A percentile compares a stretch with the other conserved stretches of the same genome.
phyloP scores from a whole-genome alignment of 2,797 vertebrate genomes.

The Acanthurus lineatus region DNA sequence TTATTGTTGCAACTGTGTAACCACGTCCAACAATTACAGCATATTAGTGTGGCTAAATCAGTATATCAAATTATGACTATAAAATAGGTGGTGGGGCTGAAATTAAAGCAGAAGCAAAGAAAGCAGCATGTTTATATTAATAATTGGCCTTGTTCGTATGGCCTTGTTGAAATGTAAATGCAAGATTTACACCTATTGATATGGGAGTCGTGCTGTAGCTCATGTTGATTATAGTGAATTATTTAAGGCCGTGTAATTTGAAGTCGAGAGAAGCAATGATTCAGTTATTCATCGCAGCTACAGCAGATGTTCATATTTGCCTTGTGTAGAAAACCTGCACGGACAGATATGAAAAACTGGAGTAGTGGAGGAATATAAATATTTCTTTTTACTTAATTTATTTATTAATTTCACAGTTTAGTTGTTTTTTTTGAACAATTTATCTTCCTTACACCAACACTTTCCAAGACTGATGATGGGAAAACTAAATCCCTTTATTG shows the following conservation, averaged over 20 bases:
- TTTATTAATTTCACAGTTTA: neutral
- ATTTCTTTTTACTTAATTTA: neutral
- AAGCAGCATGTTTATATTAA: slow-evolving; percentile 51
- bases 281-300: slow-evolving; percentile 33
- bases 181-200: slow-evolving; percentile 45
- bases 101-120: slow-evolving; percentile 37
- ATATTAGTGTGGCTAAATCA: slow-evolving; percentile 43
- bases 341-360: neutral
- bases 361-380: neutral
- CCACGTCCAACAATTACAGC: slow-evolving; percentile 35
- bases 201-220: slow-evolving; percentile 16
- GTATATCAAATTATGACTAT: slow-evolving; percentile 44
- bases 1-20: slow-evolving; percentile 40
- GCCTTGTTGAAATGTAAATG: slow-evolving; percentile 67
- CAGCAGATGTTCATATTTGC: slow-evolving; percentile 49
- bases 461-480: neutral
- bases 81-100: slow-evolving; percentile 28
- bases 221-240: slow-evolving; percentile 53
- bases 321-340: slow-evolving; percentile 29
- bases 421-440: neutral
- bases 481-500: neutral
- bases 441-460: neutral
- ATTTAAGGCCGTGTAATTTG: slow-evolving; percentile 48
- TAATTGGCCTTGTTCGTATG: slow-evolving; percentile 29
- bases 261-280: slow-evolving; percentile 24